phyloP scores from a whole-genome alignment of 1,140 invertebrate species.

The Camponotus vicinus region DNA sequence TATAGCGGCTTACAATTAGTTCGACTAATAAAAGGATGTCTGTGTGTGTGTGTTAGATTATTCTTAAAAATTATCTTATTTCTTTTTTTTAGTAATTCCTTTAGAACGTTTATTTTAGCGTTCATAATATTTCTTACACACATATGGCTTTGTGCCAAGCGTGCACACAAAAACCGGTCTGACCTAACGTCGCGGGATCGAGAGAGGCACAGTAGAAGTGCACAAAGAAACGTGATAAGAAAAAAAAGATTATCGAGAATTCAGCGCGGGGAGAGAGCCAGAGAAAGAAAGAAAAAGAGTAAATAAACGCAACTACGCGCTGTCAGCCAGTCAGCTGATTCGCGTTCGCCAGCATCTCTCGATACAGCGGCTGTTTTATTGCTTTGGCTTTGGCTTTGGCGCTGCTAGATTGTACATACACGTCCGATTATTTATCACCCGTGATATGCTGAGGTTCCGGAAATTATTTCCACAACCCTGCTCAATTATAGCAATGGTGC shows the following conservation, averaged over 20 bases:
- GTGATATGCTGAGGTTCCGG: constrained; percentile 81
- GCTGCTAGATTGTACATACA: neutral
- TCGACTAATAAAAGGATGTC: too few relatives aligned
- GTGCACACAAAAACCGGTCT: too few relatives aligned
- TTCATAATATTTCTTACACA: too few relatives aligned
- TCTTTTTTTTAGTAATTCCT: too few relatives aligned
- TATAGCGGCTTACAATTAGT: too few relatives aligned
- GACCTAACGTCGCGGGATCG: too few relatives aligned
- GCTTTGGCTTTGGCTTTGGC: too few relatives aligned
- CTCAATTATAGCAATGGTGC: constrained; percentile 92
- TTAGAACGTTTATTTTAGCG: too few relatives aligned
- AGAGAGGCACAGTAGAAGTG: too few relatives aligned
- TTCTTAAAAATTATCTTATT: too few relatives aligned
- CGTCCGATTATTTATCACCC: neutral
- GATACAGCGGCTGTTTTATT: neutral
- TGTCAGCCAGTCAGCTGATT: neutral
- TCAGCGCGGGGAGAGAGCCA: neutral
- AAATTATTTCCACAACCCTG: constrained; percentile 82
- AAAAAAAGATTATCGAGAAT: neutral
- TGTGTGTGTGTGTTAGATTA: too few relatives aligned
- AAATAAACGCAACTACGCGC: neutral
- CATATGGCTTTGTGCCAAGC: too few relatives aligned
- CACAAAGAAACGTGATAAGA: neutral
- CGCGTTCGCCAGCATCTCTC: neutral
- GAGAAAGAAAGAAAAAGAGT: neutral